These are phyloP conservation scores for Erebia palarica DNA, from an alignment of 2,888 invertebrate species.

Conservation along the genomic window DNA sequence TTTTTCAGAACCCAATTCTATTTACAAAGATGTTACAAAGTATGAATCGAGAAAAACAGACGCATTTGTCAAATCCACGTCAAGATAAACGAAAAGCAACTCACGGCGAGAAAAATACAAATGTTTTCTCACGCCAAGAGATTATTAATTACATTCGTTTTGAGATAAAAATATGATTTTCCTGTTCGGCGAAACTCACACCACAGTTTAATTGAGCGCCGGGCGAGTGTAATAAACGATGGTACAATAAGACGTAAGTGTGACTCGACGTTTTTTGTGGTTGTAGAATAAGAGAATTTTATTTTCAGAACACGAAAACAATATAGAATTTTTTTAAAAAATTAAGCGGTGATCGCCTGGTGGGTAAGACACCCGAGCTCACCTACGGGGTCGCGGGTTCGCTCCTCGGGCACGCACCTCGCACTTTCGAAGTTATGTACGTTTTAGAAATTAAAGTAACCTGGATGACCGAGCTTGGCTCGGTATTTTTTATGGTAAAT, in stretches of 20 bases:
- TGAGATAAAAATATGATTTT: slow-evolving; percentile 58
- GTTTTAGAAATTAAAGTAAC: too few relatives aligned
- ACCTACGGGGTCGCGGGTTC: too few relatives aligned
- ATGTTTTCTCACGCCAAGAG: slow-evolving; percentile 61
- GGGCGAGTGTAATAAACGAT: slow-evolving; percentile 50
- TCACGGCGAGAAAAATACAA: slow-evolving; percentile 75
- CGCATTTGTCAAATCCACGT: slow-evolving; percentile 49
- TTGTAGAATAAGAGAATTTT: slow-evolving; percentile 1
- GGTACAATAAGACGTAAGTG: slow-evolving; percentile 23
- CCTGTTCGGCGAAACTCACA: slow-evolving; percentile 23
- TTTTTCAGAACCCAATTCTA: slow-evolving; percentile 5
- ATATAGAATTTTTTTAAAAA: too few relatives aligned
- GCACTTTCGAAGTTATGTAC: too few relatives aligned
- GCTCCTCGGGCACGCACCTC: too few relatives aligned
- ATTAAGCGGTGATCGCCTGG: too few relatives aligned
- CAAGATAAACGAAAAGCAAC: slow-evolving; percentile 66
- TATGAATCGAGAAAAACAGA: slow-evolving; percentile 28
- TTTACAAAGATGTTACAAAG: slow-evolving; percentile 15
- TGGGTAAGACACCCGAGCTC: too few relatives aligned
- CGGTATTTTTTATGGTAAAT: too few relatives aligned
- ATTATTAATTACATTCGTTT: slow-evolving; percentile 73
- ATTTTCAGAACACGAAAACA: not conserved
- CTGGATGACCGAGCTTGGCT: too few relatives aligned
- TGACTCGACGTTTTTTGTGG: not conserved
- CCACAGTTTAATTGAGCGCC: slow-evolving; percentile 51